Evolutionary conservation across 2,888 invertebrate species (phyloP).

Genomic region (Andrena fulva): DNA sequence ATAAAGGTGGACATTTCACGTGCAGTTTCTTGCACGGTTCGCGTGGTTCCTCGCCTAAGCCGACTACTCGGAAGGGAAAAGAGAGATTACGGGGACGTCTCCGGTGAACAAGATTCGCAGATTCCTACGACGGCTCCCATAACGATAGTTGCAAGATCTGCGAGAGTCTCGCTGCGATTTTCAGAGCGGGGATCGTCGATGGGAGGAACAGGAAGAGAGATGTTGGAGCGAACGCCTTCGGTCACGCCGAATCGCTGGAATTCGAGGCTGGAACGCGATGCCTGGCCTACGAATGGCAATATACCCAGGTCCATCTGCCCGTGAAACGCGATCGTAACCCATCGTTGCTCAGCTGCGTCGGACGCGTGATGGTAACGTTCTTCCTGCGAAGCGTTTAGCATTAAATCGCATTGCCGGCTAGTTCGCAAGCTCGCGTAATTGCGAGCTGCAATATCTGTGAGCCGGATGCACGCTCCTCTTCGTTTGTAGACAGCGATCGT

Average conservation of each 20-base stretch:
- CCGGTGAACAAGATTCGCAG: not conserved
- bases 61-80: not conserved
- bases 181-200: not conserved
- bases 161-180: not conserved
- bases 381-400: constrained; percentile 47
- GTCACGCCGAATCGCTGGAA: constrained; percentile 6
- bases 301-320: constrained; percentile 45
- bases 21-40: constrained; percentile 10
- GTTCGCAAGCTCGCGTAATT: constrained; percentile 33
- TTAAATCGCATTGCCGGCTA: constrained; percentile 57
- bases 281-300: constrained; percentile 7
- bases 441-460: constrained; percentile 11
- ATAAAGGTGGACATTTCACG: constrained; percentile 43
- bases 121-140: not conserved
- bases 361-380: constrained; percentile 46
- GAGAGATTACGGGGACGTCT: not conserved
- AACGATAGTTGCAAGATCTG: not conserved
- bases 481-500: not conserved
- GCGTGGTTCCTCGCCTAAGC: constrained; percentile 5
- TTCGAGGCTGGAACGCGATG: not conserved
- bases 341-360: constrained; percentile 41
- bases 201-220: not conserved
- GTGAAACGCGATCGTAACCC: constrained; percentile 45
- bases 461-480: constrained; percentile 11
- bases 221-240: not conserved